These are phyloP conservation scores for Illadopsis cleaveri DNA, from an alignment of 2,113 vertebrate genomes.

Conservation along the genomic window DNA sequence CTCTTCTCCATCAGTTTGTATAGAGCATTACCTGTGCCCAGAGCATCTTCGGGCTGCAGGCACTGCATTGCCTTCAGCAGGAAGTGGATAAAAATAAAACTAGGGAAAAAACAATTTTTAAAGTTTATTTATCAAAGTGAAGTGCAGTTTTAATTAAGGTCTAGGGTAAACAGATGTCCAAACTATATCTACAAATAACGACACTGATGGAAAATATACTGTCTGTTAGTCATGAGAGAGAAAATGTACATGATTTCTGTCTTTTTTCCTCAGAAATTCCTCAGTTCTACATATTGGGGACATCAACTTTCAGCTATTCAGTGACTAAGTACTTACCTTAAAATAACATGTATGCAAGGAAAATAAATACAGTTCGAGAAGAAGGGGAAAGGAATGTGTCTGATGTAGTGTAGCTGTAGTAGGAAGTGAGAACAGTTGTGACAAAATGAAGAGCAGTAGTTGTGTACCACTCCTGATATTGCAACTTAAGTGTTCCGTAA, in stretches of 20 bases:
- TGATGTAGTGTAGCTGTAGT: neutral
- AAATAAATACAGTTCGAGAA: neutral
- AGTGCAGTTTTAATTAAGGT: neutral
- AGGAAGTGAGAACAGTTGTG: neutral
- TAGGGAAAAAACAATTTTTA: accelerated
- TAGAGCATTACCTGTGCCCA: neutral
- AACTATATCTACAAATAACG: neutral
- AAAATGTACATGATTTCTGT: neutral
- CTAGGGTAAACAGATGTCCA: neutral
- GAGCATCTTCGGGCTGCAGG: neutral
- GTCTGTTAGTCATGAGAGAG: neutral
- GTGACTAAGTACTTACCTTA: neutral
- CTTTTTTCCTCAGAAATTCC: neutral
- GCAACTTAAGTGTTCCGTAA: neutral
- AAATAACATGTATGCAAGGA: neutral
- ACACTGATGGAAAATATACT: neutral
- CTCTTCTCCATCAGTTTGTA: neutral
- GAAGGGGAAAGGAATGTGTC: neutral
- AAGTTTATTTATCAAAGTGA: neutral
- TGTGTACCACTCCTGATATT: neutral
- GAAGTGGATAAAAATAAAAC: neutral
- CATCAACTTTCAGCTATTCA: neutral
- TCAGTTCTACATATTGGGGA: neutral
- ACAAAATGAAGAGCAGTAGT: neutral
- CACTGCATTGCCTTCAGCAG: neutral